Conservation (phyloP, 2,888 invertebrate species). For the Megamerina dolium region DNA sequence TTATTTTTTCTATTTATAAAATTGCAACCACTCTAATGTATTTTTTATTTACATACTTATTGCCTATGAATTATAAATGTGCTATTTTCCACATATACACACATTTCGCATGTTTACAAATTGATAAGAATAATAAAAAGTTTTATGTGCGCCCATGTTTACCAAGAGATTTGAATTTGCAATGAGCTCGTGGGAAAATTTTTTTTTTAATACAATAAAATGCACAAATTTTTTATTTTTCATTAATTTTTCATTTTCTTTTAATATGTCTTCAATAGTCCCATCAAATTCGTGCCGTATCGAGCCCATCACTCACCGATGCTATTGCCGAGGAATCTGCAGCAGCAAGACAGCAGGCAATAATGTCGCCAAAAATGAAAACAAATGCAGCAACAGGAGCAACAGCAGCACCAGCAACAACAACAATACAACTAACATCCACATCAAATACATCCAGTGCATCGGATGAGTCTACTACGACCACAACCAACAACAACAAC, state of each 20-base stretch:
- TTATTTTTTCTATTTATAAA: no score
- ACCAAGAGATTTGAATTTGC: no score
- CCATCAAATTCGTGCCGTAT: conserved; percentile 47
- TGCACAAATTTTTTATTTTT: no score
- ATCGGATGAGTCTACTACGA: conserved; percentile 14
- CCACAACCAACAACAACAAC: conserved; percentile 15
- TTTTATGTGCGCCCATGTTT: no score
- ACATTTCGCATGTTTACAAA: no score
- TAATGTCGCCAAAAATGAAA: conserved; percentile 16
- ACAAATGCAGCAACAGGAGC: conserved; percentile 3
- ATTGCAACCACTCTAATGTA: no score
- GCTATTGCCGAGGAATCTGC: conserved; percentile 22
- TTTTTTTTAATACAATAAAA: no score
- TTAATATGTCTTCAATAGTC: conserved; percentile 31
- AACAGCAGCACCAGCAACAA: conserved; percentile 13
- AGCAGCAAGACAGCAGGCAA: conserved; percentile 8
- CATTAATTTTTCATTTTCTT: conserved; percentile 8
- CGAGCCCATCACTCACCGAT: conserved; percentile 47
- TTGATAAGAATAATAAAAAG: no score
- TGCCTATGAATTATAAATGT: no score
- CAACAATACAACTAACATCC: conserved; percentile 9
- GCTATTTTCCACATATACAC: no score
- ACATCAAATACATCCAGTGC: conserved; percentile 8
- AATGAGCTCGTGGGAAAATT: no score
- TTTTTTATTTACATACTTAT: no score